A percentile compares a stretch with the other conserved stretches of the same genome.
phyloP scores from a whole-genome alignment of 2,888 invertebrate genomes.

The Agrilus mali region DNA sequence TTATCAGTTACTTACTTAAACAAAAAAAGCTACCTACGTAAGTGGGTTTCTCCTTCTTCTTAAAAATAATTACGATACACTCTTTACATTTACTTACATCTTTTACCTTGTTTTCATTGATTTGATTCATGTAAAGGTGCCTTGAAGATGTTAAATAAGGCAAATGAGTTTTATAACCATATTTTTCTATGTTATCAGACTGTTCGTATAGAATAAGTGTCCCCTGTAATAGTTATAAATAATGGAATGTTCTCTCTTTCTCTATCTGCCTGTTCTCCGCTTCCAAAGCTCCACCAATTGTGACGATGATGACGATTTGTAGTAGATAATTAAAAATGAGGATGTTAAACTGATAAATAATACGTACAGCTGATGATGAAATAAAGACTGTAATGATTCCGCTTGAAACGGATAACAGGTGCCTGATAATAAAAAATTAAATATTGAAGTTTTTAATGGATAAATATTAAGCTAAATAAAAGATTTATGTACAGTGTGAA shows the following conservation, averaged over 20 bases:
- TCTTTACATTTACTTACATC: no score
- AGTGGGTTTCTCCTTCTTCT: no score
- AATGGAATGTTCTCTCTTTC: constrained; percentile 11
- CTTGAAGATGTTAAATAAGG: constrained; percentile 47
- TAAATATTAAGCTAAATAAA: no score
- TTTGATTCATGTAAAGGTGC: constrained; percentile 37
- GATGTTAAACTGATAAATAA: constrained; percentile 6
- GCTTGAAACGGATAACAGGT: neutral
- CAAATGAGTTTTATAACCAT: constrained; percentile 59
- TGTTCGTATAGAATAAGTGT: constrained; percentile 30
- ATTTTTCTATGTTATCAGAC: constrained; percentile 56
- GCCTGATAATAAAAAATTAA: no score
- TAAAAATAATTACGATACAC: no score
- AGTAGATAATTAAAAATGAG: no score
- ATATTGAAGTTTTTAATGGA: no score
- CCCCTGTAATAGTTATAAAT: constrained; percentile 5
- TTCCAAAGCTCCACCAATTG: no score
- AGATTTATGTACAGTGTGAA: no score
- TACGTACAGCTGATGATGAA: constrained; percentile 4
- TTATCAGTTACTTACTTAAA: neutral
- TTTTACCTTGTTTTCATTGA: constrained; percentile 15
- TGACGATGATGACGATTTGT: no score
- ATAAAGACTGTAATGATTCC: constrained; percentile 1
- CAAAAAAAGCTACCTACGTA: no score
- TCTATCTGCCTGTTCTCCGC: neutral